phyloP scores from a whole-genome alignment of 2,797 vertebrate species.

The Microctenopoma steveboyesi region DNA sequence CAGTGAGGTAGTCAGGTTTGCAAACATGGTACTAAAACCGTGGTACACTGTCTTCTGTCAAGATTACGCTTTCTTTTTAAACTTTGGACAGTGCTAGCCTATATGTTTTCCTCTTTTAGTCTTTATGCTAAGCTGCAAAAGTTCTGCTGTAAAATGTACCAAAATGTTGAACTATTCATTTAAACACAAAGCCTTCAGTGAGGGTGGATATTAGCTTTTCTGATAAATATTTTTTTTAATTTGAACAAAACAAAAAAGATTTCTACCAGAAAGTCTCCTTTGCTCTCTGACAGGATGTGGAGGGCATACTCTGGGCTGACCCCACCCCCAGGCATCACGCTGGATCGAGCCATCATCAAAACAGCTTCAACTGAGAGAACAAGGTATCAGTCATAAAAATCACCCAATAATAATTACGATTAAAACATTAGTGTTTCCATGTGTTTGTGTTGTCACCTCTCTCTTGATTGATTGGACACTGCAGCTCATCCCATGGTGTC shows the following conservation, averaged over 20 bases:
- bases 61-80: neutral
- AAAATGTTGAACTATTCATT: too few species aligned
- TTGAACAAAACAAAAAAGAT: neutral
- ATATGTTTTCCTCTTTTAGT: neutral
- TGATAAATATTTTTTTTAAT: neutral
- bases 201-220: too few species aligned
- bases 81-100: neutral
- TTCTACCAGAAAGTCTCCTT: conserved; percentile 93
- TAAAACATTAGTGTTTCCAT: too few species aligned
- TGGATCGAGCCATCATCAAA: conserved; percentile 90
- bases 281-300: conserved; percentile 90
- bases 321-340: conserved; percentile 89
- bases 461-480: conserved; percentile 84
- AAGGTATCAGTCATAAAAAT: neutral
- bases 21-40: too few species aligned
- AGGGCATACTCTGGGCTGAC: conserved; percentile 89
- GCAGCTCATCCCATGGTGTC: conserved; percentile 87
- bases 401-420: too few species aligned
- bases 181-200: too few species aligned
- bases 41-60: too few species aligned
- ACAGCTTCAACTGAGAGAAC: conserved; percentile 87
- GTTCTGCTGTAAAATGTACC: too few species aligned
- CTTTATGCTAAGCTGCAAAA: neutral
- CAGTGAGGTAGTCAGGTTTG: too few species aligned
- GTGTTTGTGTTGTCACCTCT: conserved; percentile 81